Evolutionary conservation across 2,797 vertebrate species (phyloP).

Genomic region (Triplophysa bombifrons): DNA sequence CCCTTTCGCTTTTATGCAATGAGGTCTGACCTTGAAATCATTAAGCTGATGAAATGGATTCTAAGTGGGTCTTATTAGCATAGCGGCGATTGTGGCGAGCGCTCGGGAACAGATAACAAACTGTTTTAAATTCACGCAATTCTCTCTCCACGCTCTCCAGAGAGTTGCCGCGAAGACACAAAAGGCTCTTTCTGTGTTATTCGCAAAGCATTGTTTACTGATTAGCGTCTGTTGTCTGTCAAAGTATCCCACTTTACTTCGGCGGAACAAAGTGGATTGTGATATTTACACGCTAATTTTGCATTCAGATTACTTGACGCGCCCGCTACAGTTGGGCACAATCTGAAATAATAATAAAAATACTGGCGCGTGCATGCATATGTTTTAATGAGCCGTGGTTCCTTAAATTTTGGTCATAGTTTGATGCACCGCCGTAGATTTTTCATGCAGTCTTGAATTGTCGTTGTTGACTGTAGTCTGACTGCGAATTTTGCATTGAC

Average conservation of each 20-base stretch:
- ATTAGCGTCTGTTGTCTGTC: constrained; percentile 54
- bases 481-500: not conserved
- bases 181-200: constrained; percentile 31
- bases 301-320: constrained; percentile 18
- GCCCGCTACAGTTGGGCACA: not conserved
- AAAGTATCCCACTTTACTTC: constrained; percentile 31
- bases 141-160: constrained; percentile 49
- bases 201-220: constrained; percentile 40
- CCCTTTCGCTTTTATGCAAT: constrained; percentile 65
- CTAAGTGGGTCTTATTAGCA: constrained; percentile 75
- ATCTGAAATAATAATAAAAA: not conserved
- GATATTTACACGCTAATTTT: constrained; percentile 22
- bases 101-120: constrained; percentile 58
- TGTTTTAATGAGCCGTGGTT: not conserved
- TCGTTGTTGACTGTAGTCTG: not conserved
- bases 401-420: constrained; percentile 6
- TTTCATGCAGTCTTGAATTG: not conserved
- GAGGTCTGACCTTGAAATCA: constrained; percentile 77
- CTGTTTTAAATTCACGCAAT: constrained; percentile 70
- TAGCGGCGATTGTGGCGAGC: constrained; percentile 62
- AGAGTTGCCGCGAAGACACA: constrained; percentile 46
- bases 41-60: constrained; percentile 73
- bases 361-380: not conserved
- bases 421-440: not conserved
- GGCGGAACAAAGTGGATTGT: constrained; percentile 12